Evolutionary conservation across 1,140 invertebrate genomes (phyloP).

Genomic region (Dufourea novaeangliae): DNA sequence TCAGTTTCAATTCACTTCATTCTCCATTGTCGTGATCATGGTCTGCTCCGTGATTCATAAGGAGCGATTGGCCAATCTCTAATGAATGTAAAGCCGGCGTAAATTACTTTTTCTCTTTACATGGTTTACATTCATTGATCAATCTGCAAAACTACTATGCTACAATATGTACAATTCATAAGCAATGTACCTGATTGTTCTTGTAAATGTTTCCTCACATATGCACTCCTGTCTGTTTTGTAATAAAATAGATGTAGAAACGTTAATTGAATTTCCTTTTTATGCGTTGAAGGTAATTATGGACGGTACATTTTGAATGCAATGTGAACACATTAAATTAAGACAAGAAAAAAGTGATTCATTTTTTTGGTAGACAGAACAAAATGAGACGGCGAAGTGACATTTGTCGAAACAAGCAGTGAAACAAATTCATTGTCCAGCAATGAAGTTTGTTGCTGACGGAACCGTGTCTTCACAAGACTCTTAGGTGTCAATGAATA

Average conservation of each 20-base stretch:
- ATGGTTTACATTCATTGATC: conserved; percentile 40
- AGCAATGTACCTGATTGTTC: conserved; percentile 64
- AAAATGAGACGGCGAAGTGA: neutral
- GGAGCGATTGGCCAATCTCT: conserved; percentile 58
- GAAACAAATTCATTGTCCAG: conserved; percentile 61
- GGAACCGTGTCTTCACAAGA: conserved; percentile 15
- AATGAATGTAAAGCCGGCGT: conserved; percentile 37
- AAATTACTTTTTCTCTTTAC: conserved; percentile 19
- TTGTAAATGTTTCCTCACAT: conserved; percentile 54
- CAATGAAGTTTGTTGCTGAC: conserved; percentile 46
- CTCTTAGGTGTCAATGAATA: neutral
- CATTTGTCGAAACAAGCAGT: conserved; percentile 11
- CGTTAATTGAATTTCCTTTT: conserved; percentile 11
- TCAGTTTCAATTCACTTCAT: conserved; percentile 48
- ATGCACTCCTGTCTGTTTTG: conserved; percentile 5
- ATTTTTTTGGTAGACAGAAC: neutral
- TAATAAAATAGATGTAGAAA: conserved; percentile 47
- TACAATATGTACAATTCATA: conserved; percentile 71
- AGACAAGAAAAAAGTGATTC: neutral
- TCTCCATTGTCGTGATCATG: conserved; percentile 37
- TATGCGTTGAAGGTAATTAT: conserved; percentile 22
- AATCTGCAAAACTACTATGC: conserved; percentile 64
- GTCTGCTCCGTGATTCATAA: conserved; percentile 37
- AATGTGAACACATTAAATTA: conserved; percentile 28
- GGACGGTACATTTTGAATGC: conserved; percentile 54